Evolutionary conservation across 2,113 vertebrate species (phyloP).

Genomic region (Gnathonemus echidnorhynchus): DNA sequence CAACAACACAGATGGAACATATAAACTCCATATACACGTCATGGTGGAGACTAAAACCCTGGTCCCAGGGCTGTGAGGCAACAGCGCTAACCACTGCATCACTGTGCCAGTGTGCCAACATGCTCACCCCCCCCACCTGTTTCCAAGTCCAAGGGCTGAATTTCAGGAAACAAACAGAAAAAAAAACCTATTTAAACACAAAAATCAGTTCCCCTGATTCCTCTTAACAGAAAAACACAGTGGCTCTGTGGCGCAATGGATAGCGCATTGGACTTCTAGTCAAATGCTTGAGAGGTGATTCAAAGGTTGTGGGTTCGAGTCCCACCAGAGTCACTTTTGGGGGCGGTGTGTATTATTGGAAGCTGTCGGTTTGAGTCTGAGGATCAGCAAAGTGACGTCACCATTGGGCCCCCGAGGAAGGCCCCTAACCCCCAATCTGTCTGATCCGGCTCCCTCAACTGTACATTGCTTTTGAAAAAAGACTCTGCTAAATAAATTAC

Average conservation of each 20-base stretch:
- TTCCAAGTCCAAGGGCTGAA: neutral
- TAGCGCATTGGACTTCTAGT: neutral
- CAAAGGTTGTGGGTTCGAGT: neutral
- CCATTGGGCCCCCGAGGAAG: accelerated
- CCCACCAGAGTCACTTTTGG: neutral
- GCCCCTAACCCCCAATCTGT: neutral
- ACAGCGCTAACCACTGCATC: neutral
- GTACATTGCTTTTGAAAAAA: neutral
- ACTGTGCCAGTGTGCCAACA: too few species aligned
- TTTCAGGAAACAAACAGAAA: neutral
- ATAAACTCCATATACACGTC: neutral
- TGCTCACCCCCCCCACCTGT: neutral
- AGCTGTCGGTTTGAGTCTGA: neutral
- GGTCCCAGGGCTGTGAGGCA: neutral
- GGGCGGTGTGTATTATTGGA: neutral
- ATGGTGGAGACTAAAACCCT: neutral
- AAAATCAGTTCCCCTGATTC: neutral
- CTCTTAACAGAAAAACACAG: accelerated
- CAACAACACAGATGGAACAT: neutral
- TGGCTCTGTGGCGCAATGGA: neutral
- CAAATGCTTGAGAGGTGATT: neutral
- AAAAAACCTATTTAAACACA: neutral
- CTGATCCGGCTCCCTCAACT: neutral
- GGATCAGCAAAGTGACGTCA: neutral
- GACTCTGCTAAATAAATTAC: neutral